A percentile compares a stretch with the other conserved stretches of the same genome.
These are phyloP conservation scores for Epinephelus fuscoguttatus DNA, from an alignment of 2,113 vertebrate genomes.

Conservation along the genomic window DNA sequence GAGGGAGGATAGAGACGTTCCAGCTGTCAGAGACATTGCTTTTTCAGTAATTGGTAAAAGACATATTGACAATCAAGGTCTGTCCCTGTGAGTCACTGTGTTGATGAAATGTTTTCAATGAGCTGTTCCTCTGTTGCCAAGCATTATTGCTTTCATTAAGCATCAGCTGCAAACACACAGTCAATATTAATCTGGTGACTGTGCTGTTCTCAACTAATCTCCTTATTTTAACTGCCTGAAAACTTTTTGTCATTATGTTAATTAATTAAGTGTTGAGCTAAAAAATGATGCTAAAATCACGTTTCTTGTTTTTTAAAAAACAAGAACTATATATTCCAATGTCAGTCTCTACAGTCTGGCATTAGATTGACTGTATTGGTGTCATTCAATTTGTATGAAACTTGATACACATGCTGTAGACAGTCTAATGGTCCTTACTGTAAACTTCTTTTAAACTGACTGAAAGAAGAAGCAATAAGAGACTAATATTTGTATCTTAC, in stretches of 20 bases:
- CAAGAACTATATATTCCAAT: too few relatives aligned
- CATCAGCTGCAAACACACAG: neutral
- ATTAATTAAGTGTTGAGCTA: conserved; percentile 6
- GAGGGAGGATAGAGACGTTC: conserved; percentile 26
- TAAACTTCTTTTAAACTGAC: conserved; percentile 14
- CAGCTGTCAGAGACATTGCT: neutral
- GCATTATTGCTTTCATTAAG: neutral
- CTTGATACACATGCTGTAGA: conserved; percentile 8
- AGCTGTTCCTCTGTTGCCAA: neutral
- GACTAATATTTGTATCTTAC: neutral
- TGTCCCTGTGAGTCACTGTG: neutral
- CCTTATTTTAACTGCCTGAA: neutral
- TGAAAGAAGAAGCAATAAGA: neutral
- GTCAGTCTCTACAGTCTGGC: neutral
- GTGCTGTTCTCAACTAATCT: conserved; percentile 26
- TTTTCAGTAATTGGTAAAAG: neutral
- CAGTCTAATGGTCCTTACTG: conserved; percentile 15
- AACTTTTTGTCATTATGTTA: neutral
- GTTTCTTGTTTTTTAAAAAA: too few relatives aligned
- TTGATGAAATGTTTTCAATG: conserved; percentile 18
- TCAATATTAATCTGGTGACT: conserved; percentile 5
- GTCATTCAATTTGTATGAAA: conserved; percentile 15
- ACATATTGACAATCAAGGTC: neutral
- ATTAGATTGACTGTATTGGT: conserved; percentile 1
- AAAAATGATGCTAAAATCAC: neutral